Percentiles rank a stretch among this genome's conserved stretches.
Evolutionary conservation across 2,113 vertebrate species (phyloP).

Genomic region (Kryptolebias marmoratus): DNA sequence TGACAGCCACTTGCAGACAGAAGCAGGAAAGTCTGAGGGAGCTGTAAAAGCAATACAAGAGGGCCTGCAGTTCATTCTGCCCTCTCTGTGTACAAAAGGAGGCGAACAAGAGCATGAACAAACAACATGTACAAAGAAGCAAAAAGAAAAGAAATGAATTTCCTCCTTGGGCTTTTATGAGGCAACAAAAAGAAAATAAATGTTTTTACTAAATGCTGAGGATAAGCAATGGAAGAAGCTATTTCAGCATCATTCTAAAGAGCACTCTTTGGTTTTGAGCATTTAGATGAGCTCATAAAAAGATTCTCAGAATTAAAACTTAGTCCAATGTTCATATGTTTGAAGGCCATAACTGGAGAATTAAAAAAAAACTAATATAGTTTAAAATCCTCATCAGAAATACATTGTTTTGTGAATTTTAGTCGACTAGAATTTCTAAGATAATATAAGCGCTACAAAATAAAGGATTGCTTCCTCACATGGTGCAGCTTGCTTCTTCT

Average conservation of each 20-base stretch:
- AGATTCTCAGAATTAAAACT: too few species aligned
- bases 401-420: not conserved
- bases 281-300: not conserved
- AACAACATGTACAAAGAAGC: not conserved
- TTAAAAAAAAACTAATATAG: too few species aligned
- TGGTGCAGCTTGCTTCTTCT: constrained; percentile 86
- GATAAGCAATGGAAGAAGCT: not conserved
- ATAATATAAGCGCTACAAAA: not conserved
- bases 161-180: not conserved
- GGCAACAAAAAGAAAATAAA: not conserved
- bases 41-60: constrained; percentile 17
- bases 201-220: not conserved
- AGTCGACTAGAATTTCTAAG: too few species aligned
- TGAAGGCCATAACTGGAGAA: too few species aligned
- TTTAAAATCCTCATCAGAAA: not conserved
- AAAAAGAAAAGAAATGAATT: constrained; percentile 1
- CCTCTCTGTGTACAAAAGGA: constrained; percentile 22
- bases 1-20: constrained; percentile 30
- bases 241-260: not conserved
- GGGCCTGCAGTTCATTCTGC: constrained; percentile 25
- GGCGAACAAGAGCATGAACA: constrained; percentile 15
- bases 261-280: not conserved
- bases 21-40: constrained; percentile 22
- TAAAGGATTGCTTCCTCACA: constrained; percentile 81
- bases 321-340: not conserved